phyloP scores from a whole-genome alignment of 2,797 vertebrate species.

The Lithobates pipiens region DNA sequence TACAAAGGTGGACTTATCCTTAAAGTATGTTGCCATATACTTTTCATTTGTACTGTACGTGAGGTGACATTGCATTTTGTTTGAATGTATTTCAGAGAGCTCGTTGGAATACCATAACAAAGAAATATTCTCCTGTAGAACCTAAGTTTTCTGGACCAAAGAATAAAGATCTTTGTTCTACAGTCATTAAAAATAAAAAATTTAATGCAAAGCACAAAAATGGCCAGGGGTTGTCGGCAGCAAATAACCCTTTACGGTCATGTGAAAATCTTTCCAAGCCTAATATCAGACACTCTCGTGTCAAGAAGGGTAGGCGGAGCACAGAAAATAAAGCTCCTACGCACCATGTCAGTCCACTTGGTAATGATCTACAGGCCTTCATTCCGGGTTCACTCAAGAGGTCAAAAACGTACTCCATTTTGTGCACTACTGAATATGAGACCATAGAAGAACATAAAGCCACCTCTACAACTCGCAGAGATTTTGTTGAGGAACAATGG shows the following conservation, averaged over 20 bases:
- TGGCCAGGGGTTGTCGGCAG: slow-evolving; percentile 69
- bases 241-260: slow-evolving; percentile 81
- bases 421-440: slow-evolving; percentile 52
- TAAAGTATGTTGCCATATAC: no score
- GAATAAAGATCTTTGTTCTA: slow-evolving; percentile 68
- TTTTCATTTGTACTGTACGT: no score
- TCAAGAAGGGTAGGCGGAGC: slow-evolving; percentile 50
- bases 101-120: slow-evolving; percentile 89
- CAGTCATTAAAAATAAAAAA: slow-evolving; percentile 81
- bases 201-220: slow-evolving; percentile 79
- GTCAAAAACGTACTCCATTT: slow-evolving; percentile 67
- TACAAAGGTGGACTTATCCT: no score
- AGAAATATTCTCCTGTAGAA: slow-evolving; percentile 73
- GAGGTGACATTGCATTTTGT: background rate
- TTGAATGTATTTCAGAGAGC: slow-evolving; percentile 79
- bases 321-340: slow-evolving; percentile 68
- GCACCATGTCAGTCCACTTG: slow-evolving; percentile 1
- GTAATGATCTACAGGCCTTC: background rate
- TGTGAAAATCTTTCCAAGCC: slow-evolving; percentile 72
- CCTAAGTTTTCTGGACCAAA: slow-evolving; percentile 65
- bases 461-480: slow-evolving; percentile 12
- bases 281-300: slow-evolving; percentile 59
- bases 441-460: slow-evolving; percentile 52
- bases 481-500: slow-evolving; percentile 57
- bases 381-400: slow-evolving; percentile 65